phyloP scores from a whole-genome alignment of 2,888 invertebrate species.

The Callinectes sapidus region DNA sequence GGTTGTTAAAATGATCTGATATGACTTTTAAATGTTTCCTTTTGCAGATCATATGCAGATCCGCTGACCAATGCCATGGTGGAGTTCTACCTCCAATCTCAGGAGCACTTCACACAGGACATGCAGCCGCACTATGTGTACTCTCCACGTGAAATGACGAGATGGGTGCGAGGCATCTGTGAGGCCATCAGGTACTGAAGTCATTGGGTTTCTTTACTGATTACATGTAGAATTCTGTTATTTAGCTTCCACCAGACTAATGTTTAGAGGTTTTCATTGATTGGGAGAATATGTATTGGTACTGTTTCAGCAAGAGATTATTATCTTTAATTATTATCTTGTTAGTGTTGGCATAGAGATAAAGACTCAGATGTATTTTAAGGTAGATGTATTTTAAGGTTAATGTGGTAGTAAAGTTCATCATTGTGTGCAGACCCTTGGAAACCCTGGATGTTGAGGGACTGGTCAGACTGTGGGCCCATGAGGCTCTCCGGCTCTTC shows the following conservation, averaged over 20 bases:
- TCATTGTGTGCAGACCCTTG: conserved; percentile 82
- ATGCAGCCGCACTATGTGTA: conserved; percentile 99
- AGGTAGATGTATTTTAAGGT: not conserved
- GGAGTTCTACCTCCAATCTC: conserved; percentile 96
- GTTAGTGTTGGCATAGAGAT: not conserved
- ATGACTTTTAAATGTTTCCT: not conserved
- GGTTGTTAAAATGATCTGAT: not conserved
- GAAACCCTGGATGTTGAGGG: conserved; percentile 95
- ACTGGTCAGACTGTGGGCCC: conserved; percentile 98
- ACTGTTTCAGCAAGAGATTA: not conserved
- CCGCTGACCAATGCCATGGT: conserved; percentile 99
- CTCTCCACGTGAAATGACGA: conserved; percentile 98
- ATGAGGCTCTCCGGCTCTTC: conserved; percentile 98
- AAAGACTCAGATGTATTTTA: not conserved
- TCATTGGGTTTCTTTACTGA: not conserved
- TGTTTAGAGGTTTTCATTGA: not conserved
- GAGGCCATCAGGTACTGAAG: conserved; percentile 88
- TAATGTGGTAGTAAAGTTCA: not conserved
- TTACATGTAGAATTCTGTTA: not conserved
- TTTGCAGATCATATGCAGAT: conserved; percentile 87
- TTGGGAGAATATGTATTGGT: not conserved
- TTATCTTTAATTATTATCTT: not conserved
- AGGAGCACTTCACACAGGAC: conserved; percentile 98
- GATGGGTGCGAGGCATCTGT: conserved; percentile 99
- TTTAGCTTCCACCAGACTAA: not conserved